phyloP scores from a whole-genome alignment of 2,797 vertebrate genomes.

The Parauchenoglanis ngamensis region DNA sequence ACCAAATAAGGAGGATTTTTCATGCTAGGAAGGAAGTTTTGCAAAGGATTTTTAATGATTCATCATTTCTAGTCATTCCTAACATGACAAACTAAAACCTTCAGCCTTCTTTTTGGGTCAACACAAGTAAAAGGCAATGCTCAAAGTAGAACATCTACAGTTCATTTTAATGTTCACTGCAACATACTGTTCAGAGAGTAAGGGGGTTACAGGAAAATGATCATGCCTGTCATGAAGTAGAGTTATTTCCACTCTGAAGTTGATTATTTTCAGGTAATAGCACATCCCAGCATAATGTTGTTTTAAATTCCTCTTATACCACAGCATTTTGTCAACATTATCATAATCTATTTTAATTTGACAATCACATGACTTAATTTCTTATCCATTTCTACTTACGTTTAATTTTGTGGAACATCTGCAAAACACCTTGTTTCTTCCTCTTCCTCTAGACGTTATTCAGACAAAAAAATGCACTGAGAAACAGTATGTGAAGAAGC shows the following conservation, averaged over 20 bases:
- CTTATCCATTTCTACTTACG: not conserved
- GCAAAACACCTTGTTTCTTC: not conserved
- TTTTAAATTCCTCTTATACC: not conserved
- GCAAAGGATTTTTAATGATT: not conserved
- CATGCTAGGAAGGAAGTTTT: not conserved
- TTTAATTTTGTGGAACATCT: not conserved
- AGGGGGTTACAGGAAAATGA: not conserved
- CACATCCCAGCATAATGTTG: not conserved
- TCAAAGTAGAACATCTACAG: not conserved
- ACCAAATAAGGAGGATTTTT: not conserved
- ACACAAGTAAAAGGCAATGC: not conserved
- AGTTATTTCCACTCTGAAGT: not conserved
- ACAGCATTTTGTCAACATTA: not conserved
- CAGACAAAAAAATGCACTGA: not conserved
- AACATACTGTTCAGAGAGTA: not conserved
- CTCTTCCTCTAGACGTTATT: not conserved
- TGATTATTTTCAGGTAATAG: not conserved
- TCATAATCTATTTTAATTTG: not conserved
- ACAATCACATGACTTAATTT: not conserved
- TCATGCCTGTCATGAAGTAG: not conserved
- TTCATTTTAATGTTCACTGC: not conserved
- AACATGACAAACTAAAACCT: not conserved
- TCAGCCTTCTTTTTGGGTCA: not conserved
- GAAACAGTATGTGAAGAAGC: not conserved
- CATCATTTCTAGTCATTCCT: not conserved